Evolutionary conservation across 1,140 invertebrate genomes (phyloP).

Genomic region (Drosophila varians): DNA sequence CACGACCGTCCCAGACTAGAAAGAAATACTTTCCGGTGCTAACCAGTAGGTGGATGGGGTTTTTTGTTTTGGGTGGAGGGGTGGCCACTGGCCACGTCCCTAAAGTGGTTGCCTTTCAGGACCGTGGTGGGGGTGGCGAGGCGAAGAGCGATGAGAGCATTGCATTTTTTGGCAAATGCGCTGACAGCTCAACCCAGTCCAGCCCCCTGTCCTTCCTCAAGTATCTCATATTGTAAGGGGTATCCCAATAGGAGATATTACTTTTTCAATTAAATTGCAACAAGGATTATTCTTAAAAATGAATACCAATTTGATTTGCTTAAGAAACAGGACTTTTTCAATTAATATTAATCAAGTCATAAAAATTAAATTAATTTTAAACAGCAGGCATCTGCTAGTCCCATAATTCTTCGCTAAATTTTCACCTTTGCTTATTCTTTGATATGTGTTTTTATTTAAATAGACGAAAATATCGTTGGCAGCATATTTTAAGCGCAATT

Average conservation of each 20-base stretch:
- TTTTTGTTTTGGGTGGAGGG: slow-evolving; percentile 6
- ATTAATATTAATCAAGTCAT: not conserved
- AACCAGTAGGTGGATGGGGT: slow-evolving; percentile 40
- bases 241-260: not conserved
- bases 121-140: not conserved
- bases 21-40: slow-evolving; percentile 42
- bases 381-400: not conserved
- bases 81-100: not conserved
- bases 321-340: not conserved
- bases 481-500: slow-evolving; percentile 73
- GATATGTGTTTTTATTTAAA: slow-evolving; percentile 55
- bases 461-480: slow-evolving; percentile 56
- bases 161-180: slow-evolving; percentile 47
- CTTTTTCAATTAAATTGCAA: not conserved
- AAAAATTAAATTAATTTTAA: not conserved
- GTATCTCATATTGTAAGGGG: slow-evolving; percentile 39
- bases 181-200: slow-evolving; percentile 41
- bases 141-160: slow-evolving; percentile 40
- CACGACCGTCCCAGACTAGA: slow-evolving; percentile 45
- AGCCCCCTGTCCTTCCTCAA: slow-evolving; percentile 52
- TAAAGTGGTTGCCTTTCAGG: slow-evolving; percentile 14
- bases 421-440: slow-evolving; percentile 38
- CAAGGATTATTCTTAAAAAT: not conserved
- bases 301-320: not conserved
- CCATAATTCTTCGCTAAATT: not conserved